Percentiles rank a stretch among this genome's conserved stretches.
Conservation (phyloP, 2,797 vertebrate genomes). For the Pteronotus mesoamericanus region DNA sequence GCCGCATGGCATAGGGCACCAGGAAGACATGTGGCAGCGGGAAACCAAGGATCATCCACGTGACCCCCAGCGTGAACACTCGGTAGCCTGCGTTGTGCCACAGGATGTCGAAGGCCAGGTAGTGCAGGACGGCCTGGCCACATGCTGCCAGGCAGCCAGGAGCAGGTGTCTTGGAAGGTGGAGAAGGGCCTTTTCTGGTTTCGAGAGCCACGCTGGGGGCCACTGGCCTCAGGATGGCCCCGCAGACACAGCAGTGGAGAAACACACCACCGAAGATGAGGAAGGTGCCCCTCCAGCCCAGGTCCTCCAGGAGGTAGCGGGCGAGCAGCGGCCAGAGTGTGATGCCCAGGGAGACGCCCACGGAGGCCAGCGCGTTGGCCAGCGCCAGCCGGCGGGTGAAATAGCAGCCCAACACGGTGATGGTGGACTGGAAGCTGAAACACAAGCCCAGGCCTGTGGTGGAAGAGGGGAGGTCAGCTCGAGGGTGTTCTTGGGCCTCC, state of each 20-base stretch:
- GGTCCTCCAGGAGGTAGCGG: conserved; percentile 86
- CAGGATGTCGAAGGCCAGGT: conserved; percentile 94
- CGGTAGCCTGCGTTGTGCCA: conserved; percentile 86
- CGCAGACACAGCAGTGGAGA: conserved; percentile 93
- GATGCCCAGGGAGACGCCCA: conserved; percentile 91
- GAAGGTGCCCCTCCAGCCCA: conserved; percentile 96
- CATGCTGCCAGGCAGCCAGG: conserved; percentile 32
- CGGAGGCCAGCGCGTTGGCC: conserved; percentile 92
- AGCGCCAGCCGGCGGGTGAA: conserved; percentile 88
- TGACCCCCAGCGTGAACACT: conserved; percentile 86
- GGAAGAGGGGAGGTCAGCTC: background rate
- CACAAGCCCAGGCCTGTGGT: conserved; percentile 91
- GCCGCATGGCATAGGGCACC: conserved; percentile 89
- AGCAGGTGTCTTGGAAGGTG: background rate
- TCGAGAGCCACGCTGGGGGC: conserved; percentile 46
- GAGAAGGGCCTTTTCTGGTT: background rate
- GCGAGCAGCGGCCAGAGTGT: conserved; percentile 89
- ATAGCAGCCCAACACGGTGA: conserved; percentile 93
- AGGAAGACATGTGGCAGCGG: conserved; percentile 89
- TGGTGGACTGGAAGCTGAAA: conserved; percentile 93
- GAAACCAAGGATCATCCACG: conserved; percentile 93
- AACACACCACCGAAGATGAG: conserved; percentile 91
- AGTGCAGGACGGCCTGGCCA: conserved; percentile 76
- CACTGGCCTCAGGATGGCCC: conserved; percentile 93
- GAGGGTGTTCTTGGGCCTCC: background rate